Evolutionary conservation across 2,797 vertebrate genomes (phyloP).

Genomic region (Betta splendens): DNA sequence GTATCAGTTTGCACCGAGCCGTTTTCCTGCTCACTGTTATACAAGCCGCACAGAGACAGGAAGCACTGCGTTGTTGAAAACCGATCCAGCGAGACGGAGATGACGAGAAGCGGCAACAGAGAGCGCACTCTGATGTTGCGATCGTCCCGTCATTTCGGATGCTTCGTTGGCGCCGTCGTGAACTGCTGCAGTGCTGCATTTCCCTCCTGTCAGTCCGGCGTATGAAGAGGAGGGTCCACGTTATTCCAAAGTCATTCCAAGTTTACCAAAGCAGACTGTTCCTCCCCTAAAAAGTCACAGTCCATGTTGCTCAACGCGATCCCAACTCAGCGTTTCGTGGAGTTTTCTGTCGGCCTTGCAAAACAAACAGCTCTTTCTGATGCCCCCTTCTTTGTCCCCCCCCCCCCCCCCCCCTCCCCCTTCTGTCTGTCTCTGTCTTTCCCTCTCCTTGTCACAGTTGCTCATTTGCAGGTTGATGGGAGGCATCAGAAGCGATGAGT

Average conservation of each 20-base stretch:
- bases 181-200: conserved; percentile 67
- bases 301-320: conserved; percentile 69
- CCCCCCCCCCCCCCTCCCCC: conserved; percentile 47
- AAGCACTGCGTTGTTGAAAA: conserved; percentile 12
- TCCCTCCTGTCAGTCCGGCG: conserved; percentile 59
- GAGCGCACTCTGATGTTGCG: conserved; percentile 56
- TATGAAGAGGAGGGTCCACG: conserved; percentile 53
- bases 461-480: conserved; percentile 76
- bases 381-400: conserved; percentile 59
- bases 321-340: conserved; percentile 69
- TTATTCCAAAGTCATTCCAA: conserved; percentile 78
- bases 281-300: conserved; percentile 75
- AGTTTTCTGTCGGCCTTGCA: conserved; percentile 80
- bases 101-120: conserved; percentile 15
- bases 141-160: conserved; percentile 67
- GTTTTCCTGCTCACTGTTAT: conserved; percentile 13
- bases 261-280: conserved; percentile 77
- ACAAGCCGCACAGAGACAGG: neutral
- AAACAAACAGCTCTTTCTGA: conserved; percentile 75
- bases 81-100: conserved; percentile 51
- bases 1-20: conserved; percentile 2
- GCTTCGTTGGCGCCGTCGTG: conserved; percentile 30
- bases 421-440: conserved; percentile 50
- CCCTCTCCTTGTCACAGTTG: conserved; percentile 72
- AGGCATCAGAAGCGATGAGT: conserved; percentile 77